These are phyloP conservation scores for Potamilus streckersoni DNA, from an alignment of 1,140 invertebrate species.

Conservation along the genomic window DNA sequence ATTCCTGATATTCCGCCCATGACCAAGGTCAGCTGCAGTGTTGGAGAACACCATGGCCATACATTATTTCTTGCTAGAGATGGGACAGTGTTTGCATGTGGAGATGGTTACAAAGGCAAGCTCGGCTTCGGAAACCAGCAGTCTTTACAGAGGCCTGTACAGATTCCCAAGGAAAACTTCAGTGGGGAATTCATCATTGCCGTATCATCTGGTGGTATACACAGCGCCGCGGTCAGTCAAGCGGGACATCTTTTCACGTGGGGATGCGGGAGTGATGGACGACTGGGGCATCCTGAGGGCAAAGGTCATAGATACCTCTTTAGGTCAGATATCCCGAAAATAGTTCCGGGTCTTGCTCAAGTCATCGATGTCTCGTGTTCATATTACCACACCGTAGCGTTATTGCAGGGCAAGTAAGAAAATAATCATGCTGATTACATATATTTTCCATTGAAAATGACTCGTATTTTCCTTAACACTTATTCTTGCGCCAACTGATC, in stretches of 20 bases:
- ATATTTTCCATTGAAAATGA: too few species aligned
- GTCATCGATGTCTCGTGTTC: conserved; percentile 30
- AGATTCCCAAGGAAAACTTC: conserved; percentile 76
- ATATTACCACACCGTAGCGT: conserved; percentile 44
- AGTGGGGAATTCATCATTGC: conserved; percentile 86
- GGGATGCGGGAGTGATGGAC: conserved; percentile 92
- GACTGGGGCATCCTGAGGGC: conserved; percentile 87
- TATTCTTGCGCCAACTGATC: too few species aligned
- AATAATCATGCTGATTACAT: neutral
- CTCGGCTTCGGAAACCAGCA: conserved; percentile 45
- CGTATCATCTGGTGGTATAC: conserved; percentile 91
- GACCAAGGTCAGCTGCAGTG: conserved; percentile 41
- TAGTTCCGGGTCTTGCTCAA: conserved; percentile 27
- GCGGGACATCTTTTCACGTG: conserved; percentile 92
- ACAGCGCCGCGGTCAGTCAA: conserved; percentile 90
- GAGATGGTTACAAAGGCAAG: conserved; percentile 49
- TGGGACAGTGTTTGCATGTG: conserved; percentile 35
- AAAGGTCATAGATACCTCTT: conserved; percentile 48
- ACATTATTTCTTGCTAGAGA: conserved; percentile 34
- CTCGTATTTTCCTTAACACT: too few species aligned
- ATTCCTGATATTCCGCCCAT: conserved; percentile 6
- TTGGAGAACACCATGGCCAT: conserved; percentile 48
- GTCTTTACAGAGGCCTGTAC: conserved; percentile 79
- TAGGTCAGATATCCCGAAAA: conserved; percentile 37
- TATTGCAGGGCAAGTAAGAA: conserved; percentile 7